Base-by-base conservation (phyloP, 2,888 invertebrate species). In the Byasa hedistus region DNA sequence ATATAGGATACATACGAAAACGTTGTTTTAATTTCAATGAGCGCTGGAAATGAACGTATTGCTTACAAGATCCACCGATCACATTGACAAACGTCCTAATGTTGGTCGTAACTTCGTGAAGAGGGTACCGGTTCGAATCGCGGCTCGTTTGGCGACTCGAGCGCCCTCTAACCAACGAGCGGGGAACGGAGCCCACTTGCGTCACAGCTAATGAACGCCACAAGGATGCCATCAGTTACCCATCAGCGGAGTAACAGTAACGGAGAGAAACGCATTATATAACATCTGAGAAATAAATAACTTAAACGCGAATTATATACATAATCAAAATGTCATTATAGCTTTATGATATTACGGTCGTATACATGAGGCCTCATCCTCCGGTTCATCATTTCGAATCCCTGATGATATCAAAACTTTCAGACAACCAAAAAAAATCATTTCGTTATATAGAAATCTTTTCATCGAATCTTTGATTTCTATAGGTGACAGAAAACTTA, bases 151-250 rank as follows among this genome's bases (percentile, higher is more conserved):
- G 52, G 39, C 32, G 44, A 22, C 23, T 44, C 24, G 22, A 63
- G 63, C 54, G 51, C 12, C 64, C 39, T 39, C 24, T 52, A 58
- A 58, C 58, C 51, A 15, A 32, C 24, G n/a, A 24, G 32, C 7
- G 24, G 21, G 19, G 39, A 55, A 23, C n/a, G 22, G 39, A 24
- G n/a, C 55, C 61, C 55, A 62, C 44, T 62, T 56, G 55, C 52
- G 44, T 62, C 61, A 62, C 55, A 12, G 55, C 61, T 55, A 62
- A 62, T 44, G 55, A 62, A 57, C 48, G 19, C n/a, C 51, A 51
- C 27, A 51, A 22, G 32, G 48, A 52, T 23, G 32, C 36, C 57
- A 48, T 57, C 57, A 57, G 27, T 27, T 32, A 5, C 23, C n/a
- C 56, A 54, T 44, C 39, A 39, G 57, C 56, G 19, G n/a, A 36